Base-by-base conservation (phyloP, 2,888 invertebrate species). In the Incurvaria masculella region DNA sequence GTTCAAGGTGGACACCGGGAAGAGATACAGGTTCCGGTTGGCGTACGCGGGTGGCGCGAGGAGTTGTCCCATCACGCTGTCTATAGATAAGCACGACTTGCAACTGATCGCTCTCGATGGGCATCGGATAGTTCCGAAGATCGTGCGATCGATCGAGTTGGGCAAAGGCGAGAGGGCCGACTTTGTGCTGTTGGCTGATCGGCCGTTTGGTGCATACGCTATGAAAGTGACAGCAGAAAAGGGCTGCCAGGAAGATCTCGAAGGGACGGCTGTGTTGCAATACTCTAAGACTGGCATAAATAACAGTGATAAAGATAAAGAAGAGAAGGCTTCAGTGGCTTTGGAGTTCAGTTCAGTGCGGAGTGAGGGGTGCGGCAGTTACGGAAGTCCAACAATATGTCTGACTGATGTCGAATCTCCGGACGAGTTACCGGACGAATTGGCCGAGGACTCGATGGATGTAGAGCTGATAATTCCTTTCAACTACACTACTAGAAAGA, bases 91-190 rank as follows among this genome's bases (percentile, higher is more conserved):
- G 45, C 91, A 91, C 61, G 59, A 68, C 16, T 60, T 91, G 49
- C 71, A 79, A 53, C 69, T 90, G 11, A 84, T 91, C 42, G 81
- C 87, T 17, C 72, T 90, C 49, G 91, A 91, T 61, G 90, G 90
- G 0, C 81, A 85, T 58, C 76, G 82, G 41, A 79, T 88, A 18
- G 68, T 78, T 45, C 81, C 87, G 1, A 73, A 81, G 54, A 68
- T 79, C 50, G 83, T 82, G 2, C 68, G 68, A 41, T 79, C 82
- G 4, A 71, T 88, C 39, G 78, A 75, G 46, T 58, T 89, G 26
- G 80, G 81, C 4, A 82, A 85, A 69, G 91, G 91, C 2, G 91
- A 92, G 65, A 78, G 91, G 46, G 82, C 84, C 10, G 91, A 91
- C 66, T 86, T 91, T 56, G 79, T 91, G 46, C 56, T 92, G 48